Conservation (phyloP, 2,888 invertebrate species). For the Cistogaster globosa region DNA sequence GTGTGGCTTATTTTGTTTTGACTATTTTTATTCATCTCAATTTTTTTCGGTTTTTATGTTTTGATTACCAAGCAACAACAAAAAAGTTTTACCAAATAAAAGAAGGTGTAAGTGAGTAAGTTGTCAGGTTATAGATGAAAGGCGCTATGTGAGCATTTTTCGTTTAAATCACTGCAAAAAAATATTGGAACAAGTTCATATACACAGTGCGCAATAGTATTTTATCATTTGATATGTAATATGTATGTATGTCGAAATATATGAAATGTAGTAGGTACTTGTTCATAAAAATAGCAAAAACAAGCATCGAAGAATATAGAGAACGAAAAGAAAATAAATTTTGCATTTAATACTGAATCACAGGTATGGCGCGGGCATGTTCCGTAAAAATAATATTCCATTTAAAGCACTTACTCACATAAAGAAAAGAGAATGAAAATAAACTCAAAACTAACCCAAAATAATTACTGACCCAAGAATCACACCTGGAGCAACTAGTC, state of each 20-base stretch:
- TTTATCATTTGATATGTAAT: slow-evolving; percentile 60
- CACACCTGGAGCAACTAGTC: slow-evolving; percentile 94
- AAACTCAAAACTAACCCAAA: slow-evolving; percentile 73
- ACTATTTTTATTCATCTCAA: background rate
- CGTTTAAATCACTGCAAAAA: background rate
- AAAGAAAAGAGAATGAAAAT: slow-evolving; percentile 4
- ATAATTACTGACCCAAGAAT: slow-evolving; percentile 81
- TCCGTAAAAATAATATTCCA: background rate
- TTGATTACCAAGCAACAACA: slow-evolving; percentile 21
- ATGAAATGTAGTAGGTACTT: slow-evolving; percentile 40
- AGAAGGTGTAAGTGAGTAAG: slow-evolving; percentile 48
- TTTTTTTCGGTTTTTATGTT: background rate
- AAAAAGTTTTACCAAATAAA: slow-evolving; percentile 7
- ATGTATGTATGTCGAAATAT: slow-evolving; percentile 30
- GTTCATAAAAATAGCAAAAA: slow-evolving; percentile 42
- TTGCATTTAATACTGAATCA: slow-evolving; percentile 67
- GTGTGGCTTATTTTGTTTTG: background rate
- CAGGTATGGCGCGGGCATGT: background rate
- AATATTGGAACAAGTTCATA: slow-evolving; percentile 20
- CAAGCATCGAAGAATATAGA: background rate
- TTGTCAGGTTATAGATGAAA: slow-evolving; percentile 40
- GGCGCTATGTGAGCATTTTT: slow-evolving; percentile 6
- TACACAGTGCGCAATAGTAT: slow-evolving; percentile 16
- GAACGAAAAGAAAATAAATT: slow-evolving; percentile 18
- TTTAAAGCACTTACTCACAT: too few species aligned